A percentile compares a stretch with the other conserved stretches of the same genome.
phyloP scores from a whole-genome alignment of 1,140 invertebrate species.

The Papilio polytes region DNA sequence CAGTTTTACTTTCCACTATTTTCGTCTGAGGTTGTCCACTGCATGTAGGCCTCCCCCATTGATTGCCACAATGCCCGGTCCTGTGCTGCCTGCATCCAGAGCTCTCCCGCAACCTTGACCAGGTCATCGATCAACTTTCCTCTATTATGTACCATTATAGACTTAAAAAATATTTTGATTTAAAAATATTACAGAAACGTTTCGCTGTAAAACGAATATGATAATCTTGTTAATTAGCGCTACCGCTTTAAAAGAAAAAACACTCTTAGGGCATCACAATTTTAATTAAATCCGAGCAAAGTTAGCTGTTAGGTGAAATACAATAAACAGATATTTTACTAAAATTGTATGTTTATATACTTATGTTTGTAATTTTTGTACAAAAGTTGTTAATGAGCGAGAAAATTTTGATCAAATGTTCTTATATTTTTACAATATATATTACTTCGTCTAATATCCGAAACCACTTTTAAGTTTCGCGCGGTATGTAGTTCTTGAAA shows the following conservation, averaged over 20 bases:
- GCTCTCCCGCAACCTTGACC: no score
- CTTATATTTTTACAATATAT: neutral
- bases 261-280: constrained; percentile 2
- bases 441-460: neutral
- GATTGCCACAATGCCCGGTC: no score
- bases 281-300: constrained; percentile 19
- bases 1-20: no score
- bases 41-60: no score
- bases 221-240: constrained; percentile 19
- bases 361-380: neutral
- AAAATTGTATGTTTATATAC: neutral
- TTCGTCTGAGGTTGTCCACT: no score
- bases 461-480: neutral
- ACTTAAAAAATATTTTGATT: neutral
- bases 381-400: no score
- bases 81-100: no score
- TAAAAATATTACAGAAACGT: neutral
- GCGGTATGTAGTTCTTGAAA: neutral
- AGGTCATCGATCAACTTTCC: no score
- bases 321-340: no score
- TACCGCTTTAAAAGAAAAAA: neutral
- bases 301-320: neutral
- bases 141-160: no score
- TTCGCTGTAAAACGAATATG: constrained; percentile 1
- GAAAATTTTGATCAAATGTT: no score